Base-by-base conservation (phyloP, 2,888 invertebrate species). In the Biston betularia region DNA sequence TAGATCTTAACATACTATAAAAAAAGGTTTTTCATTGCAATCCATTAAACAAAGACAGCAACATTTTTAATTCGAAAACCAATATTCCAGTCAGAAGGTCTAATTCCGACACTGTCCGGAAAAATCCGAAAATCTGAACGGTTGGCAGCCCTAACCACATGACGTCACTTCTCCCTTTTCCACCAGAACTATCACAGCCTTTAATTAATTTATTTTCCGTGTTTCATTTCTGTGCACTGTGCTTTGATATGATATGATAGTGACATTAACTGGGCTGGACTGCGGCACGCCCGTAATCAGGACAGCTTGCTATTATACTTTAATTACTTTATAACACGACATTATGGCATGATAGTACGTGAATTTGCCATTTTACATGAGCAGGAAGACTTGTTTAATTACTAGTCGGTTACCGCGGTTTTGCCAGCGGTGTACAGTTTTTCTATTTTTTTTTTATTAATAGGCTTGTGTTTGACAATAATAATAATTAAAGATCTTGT, bases 141-240 rank as follows among this genome's bases (percentile, higher is more conserved):
- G 38, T 38, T 9, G 38, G 38, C 9, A 38, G 9, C 38, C 38
- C 38, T 33, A 4, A n/a, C 11, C 38, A 38, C 33, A 40, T 42
- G 40, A 49, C 48, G 49, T 49, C 24, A 58, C 35, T 35, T 58
- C 14, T 24, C 42, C 54, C 42, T 54, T 54, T 54, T 42, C 11
- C 15, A 15, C 38, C 40, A 42, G 12, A 46, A 24, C 48, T 40
- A 40, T 48, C 38, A 48, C 44, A 40, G 9, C 15, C 12, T 38
- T 48, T 49, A 58, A 58, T 58, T 58, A 58, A 58, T 58, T 35
- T 58, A 49, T 40, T 58, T 58, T 49, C 40, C 58, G 49, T 58
- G 58, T 57, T 56, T 34, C 12, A 6, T 44, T 12, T 10, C 46
- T 35, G 15, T 34, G 12, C 34, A 9, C 11, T 38, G 24, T 35